Base-by-base conservation (phyloP, 2,888 invertebrate genomes). In the Diachrysia chrysitis region DNA sequence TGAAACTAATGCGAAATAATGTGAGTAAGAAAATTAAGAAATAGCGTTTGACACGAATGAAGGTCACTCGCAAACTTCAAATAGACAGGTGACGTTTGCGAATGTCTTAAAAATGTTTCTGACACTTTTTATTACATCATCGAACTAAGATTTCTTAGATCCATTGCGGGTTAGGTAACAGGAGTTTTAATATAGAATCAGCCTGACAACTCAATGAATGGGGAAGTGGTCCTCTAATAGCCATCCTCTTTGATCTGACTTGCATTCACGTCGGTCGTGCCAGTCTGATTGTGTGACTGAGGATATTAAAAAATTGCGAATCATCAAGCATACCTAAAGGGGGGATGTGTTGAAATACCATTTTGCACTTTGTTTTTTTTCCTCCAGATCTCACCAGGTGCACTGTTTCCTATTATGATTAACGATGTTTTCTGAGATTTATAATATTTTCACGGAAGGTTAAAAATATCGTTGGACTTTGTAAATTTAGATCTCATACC, bases 1-100 rank as follows among this genome's bases (percentile, higher is more conserved):
- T 58, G 63, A 35, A 5, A 32, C 61, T 46, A 61, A 57, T n/a
- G 16, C n/a, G 59, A 62, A 46, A 71, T 54, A n/a, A 7, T 32
- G 16, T 46, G 54, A 62, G 37, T 63, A 58, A 66, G 73, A 65
- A 61, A 48, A 23, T 75, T 48, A 1, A 48, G 53, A 63, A 69
- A 55, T 9, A 16, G 54, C 55, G 29, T 62, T 71, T 66, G 69
- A 78, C 69, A 65, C 23, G 6, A 42, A 42, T 17, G 78, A 81
- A 81, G 79, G 79, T 81, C 79, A 61, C 23, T 46, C 16, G 19
- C 60, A 60, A 46, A 70, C 69, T 77, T 65, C 70, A 70, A 79
- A 79, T 79, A 79, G 77, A 69, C 58, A 72, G 58, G 32, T 67
- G 79, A 72, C 78, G 69, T 69, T 74, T 62, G 56, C 23, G 9